phyloP scores from a whole-genome alignment of 2,888 invertebrate genomes.

The Ypsolopha sequella region DNA sequence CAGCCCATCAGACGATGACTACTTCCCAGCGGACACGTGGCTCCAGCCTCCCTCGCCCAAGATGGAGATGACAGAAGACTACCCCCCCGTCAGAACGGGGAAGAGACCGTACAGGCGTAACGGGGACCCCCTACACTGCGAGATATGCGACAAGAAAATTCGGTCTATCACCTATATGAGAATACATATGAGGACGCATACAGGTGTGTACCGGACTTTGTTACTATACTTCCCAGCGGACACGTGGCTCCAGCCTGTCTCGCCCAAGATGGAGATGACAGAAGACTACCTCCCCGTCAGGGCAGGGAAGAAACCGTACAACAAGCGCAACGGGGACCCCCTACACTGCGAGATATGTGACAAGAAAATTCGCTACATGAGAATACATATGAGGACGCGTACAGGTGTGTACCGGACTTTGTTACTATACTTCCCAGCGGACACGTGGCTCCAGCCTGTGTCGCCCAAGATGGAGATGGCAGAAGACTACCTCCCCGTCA shows the following conservation, averaged over 20 bases:
- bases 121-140: slow-evolving; percentile 21
- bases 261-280: neutral
- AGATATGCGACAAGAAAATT: slow-evolving; percentile 43
- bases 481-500: no score
- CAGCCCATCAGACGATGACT: slow-evolving; percentile 45
- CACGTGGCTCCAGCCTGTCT: slow-evolving; percentile 28
- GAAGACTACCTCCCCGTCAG: neutral
- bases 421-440: no score
- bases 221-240: no score
- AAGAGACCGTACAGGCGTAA: neutral
- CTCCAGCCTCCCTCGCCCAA: slow-evolving; percentile 10
- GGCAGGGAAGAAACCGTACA: neutral
- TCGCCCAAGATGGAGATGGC: slow-evolving; percentile 1
- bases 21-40: slow-evolving; percentile 53
- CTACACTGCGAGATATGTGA: slow-evolving; percentile 34
- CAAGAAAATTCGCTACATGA: slow-evolving; percentile 42
- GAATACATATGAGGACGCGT: slow-evolving; percentile 50
- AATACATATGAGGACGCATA: no score
- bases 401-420: slow-evolving; percentile 21
- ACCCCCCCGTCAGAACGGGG: neutral
- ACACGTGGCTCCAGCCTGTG: slow-evolving; percentile 30
- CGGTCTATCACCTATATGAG: no score
- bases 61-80: neutral
- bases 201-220: no score
- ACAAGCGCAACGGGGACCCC: slow-evolving; percentile 9